Percentiles rank a stretch among this genome's conserved stretches.
phyloP scores from a whole-genome alignment of 2,888 invertebrate genomes.

The Periphyllus acericola region DNA sequence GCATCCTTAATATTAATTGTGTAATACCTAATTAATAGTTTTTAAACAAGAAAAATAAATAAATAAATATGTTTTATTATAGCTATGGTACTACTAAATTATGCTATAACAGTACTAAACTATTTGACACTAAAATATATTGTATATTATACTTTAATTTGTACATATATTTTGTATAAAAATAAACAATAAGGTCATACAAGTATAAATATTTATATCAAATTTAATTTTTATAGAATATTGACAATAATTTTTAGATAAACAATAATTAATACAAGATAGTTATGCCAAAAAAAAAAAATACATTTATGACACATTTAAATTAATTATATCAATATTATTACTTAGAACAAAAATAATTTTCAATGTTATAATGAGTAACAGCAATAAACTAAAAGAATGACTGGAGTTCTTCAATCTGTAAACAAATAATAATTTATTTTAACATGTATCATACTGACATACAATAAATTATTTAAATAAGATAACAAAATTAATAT shows the following conservation, averaged over 20 bases:
- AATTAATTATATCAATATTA: not conserved
- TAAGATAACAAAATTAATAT: not conserved
- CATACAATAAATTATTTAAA: not conserved
- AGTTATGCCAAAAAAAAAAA: not conserved
- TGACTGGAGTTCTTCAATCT: slow-evolving; percentile 58
- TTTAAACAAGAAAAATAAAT: too few relatives aligned
- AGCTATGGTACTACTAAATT: too few relatives aligned
- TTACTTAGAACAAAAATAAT: not conserved
- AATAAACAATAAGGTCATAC: not conserved
- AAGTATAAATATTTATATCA: not conserved
- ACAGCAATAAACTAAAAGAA: not conserved
- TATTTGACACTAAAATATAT: too few relatives aligned
- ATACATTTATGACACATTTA: not conserved
- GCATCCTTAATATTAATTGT: too few relatives aligned
- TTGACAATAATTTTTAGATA: not conserved
- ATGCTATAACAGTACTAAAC: too few relatives aligned
- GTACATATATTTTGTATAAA: not conserved
- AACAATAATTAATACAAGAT: not conserved
- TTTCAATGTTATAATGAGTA: not conserved
- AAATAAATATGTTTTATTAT: too few relatives aligned
- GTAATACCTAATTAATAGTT: too few relatives aligned
- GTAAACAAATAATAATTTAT: slow-evolving; percentile 30
- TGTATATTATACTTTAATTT: not conserved
- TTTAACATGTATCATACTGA: not conserved
- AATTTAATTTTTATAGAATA: not conserved